Evolutionary conservation across 1,140 invertebrate genomes (phyloP), one percentile per base, ranked within the genome.

Genomic region (Tetragonula clypearis): DNA sequence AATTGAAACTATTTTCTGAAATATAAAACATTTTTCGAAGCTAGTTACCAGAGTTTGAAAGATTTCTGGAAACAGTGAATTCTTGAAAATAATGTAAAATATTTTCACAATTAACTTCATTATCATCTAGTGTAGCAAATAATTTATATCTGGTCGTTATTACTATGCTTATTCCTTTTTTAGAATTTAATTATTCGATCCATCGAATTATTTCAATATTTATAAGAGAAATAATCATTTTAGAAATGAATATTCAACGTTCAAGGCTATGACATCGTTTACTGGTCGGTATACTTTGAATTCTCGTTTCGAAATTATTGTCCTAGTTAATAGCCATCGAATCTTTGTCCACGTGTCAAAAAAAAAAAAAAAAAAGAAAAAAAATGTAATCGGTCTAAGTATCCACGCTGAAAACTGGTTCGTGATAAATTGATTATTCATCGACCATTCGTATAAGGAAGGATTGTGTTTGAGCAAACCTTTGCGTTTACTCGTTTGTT

Each of bases 401-500:
- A 11, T 14, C 21, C 6, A 55, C n/a, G n/a, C 0, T 26, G 3
- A n/a, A 73, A n/a, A 73, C 35, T 26, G 12, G 12, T n/a, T 15
- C 0, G 8, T 6, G 12, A 17, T 17, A n/a, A 35, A 56, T 23
- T 55, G 19, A 56, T 21, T 26, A 21, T 26, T 26, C 17, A 11
- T 35, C n/a, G 26, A 35, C 35, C 12, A 35, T n/a, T n/a, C 17
- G 19, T 30, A 8, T 26, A 26, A 26, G 2, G 8, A 66, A 30
- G 60, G 60, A 26, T 66, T 30, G 6, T 6, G n/a, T 62, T 60
- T 55, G 21, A 53, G 55, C 26, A 84, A 84, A 79, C 15, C 41
- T 71, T 76, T 71, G 26, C 65, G 35, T 89, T 68, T 91, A 62
- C 72, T 82, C 79, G 23, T 84, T 86, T 91, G 85, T 92, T 91